These are phyloP conservation scores for Petrocephalus microphthalmus DNA, from an alignment of 2,113 vertebrate species.

Conservation along the genomic window DNA sequence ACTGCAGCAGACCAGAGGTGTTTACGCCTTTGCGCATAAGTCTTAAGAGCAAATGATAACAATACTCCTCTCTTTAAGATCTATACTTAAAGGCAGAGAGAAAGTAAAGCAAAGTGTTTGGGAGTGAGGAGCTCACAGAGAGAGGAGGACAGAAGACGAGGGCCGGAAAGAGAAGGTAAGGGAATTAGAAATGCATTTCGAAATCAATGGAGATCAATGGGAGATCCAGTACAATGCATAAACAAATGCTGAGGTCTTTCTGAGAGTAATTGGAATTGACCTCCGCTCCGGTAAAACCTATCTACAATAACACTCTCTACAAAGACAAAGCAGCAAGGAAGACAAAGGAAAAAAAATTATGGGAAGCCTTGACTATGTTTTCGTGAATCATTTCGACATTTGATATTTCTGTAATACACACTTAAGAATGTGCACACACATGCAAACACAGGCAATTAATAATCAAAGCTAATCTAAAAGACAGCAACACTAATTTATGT, in stretches of 20 bases:
- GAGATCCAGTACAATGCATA: constrained; percentile 5
- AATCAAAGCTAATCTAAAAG: not conserved
- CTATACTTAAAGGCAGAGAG: not conserved
- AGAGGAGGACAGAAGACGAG: constrained; percentile 11
- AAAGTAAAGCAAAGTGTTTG: constrained; percentile 25
- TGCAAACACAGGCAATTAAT: not conserved
- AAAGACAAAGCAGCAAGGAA: not conserved
- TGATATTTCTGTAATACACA: not conserved
- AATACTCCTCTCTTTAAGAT: not conserved
- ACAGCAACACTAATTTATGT: not conserved
- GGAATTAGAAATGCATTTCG: not conserved
- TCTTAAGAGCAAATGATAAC: not conserved
- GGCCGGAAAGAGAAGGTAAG: not conserved
- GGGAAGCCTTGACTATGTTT: not conserved
- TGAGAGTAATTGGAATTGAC: constrained; percentile 19
- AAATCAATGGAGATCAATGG: constrained; percentile 24
- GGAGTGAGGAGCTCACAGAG: constrained; percentile 44
- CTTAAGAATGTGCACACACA: not conserved
- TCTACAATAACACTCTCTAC: not conserved
- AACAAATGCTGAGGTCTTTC: constrained; percentile 5
- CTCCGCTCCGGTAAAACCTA: constrained; percentile 9
- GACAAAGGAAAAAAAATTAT: not conserved
- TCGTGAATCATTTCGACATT: not conserved
- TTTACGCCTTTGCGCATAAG: not conserved
- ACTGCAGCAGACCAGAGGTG: not conserved